These are phyloP conservation scores for Alloplasta piceator DNA, from an alignment of 2,888 invertebrate genomes.

Conservation along the genomic window DNA sequence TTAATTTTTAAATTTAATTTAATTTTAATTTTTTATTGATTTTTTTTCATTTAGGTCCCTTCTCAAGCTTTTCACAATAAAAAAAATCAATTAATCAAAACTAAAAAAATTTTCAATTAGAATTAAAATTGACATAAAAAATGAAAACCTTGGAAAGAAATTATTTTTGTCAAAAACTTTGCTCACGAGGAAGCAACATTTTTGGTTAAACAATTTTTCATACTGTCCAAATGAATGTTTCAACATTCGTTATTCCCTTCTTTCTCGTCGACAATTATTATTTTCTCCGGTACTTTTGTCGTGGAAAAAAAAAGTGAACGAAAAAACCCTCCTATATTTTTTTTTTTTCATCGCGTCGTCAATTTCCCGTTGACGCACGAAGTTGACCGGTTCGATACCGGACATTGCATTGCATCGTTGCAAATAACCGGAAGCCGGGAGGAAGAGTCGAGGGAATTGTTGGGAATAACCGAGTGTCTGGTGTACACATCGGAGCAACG, in stretches of 20 bases:
- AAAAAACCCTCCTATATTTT: neutral
- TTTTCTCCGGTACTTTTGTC: slow-evolving; percentile 11
- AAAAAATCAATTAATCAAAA: no score
- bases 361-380: slow-evolving; percentile 23
- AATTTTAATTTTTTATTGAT: no score
- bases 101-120: no score
- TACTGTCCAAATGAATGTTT: neutral
- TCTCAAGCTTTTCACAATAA: no score
- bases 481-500: neutral
- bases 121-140: no score
- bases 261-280: neutral
- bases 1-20: no score
- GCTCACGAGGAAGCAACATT: no score
- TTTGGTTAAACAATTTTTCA: neutral
- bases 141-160: no score
- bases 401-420: slow-evolving; percentile 46
- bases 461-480: slow-evolving; percentile 8
- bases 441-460: slow-evolving; percentile 24
- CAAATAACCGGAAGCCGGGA: slow-evolving; percentile 29
- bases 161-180: no score
- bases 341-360: slow-evolving; percentile 7
- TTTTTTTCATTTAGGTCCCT: neutral
- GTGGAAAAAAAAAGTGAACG: neutral
- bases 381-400: slow-evolving; percentile 6
- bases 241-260: neutral